A percentile compares a stretch with the other conserved stretches of the same genome.
Conservation (phyloP, 2,797 vertebrate species). For the Gouania willdenowi region DNA sequence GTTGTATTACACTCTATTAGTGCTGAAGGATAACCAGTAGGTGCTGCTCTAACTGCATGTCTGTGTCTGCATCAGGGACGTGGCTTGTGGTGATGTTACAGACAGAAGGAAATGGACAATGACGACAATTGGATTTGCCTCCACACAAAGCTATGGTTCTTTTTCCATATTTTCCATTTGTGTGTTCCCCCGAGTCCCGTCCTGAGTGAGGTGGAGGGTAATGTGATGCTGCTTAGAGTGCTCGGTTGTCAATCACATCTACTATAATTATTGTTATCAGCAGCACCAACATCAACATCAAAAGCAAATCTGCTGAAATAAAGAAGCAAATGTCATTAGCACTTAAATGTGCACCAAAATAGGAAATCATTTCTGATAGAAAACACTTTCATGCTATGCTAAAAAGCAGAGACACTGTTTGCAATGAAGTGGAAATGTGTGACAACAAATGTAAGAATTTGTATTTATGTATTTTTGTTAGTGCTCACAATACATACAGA, state of each 20-base stretch:
- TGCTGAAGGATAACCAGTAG: constrained; percentile 45
- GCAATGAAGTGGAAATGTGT: no score
- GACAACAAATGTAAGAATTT: no score
- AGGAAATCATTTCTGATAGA: no score
- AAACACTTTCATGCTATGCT: no score
- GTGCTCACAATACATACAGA: no score
- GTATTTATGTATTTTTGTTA: no score
- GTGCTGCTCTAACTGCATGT: constrained; percentile 59
- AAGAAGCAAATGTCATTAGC: constrained; percentile 32
- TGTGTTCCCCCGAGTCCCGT: constrained; percentile 29
- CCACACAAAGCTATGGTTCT: constrained; percentile 48
- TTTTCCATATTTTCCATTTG: constrained; percentile 56
- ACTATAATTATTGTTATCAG: constrained; percentile 45
- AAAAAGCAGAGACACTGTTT: no score
- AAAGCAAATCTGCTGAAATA: constrained; percentile 44
- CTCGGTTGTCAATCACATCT: constrained; percentile 48
- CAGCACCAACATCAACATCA: constrained; percentile 43
- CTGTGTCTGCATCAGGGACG: constrained; percentile 1
- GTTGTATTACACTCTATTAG: constrained; percentile 30
- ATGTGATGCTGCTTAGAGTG: constrained; percentile 41
- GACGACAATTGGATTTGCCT: constrained; percentile 46
- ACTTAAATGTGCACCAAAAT: constrained; percentile 1
- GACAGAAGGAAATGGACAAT: constrained; percentile 44
- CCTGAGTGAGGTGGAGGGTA: constrained; percentile 30
- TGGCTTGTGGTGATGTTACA: background rate